These are phyloP conservation scores for Penaeus japonicus DNA, from an alignment of 1,140 invertebrate genomes.

Conservation along the genomic window DNA sequence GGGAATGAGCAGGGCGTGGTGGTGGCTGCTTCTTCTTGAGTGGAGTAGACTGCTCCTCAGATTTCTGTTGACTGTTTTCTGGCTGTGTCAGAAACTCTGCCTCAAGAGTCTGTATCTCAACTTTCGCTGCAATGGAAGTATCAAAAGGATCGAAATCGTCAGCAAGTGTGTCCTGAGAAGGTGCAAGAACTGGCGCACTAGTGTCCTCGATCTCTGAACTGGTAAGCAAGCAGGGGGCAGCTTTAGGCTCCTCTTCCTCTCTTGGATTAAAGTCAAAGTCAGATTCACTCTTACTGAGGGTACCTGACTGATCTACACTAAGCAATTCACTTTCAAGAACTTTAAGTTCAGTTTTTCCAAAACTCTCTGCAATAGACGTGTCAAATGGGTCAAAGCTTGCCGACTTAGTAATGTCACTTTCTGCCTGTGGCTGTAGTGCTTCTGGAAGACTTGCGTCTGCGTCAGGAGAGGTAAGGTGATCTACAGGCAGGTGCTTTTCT, in stretches of 20 bases:
- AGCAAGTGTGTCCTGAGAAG: conserved; percentile 46
- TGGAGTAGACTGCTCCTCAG: neutral
- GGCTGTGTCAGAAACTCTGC: conserved; percentile 50
- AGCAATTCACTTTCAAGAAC: conserved; percentile 59
- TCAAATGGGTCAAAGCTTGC: conserved; percentile 60
- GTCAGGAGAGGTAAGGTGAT: conserved; percentile 53
- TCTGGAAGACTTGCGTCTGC: conserved; percentile 53
- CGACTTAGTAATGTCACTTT: conserved; percentile 38
- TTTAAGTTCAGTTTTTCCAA: conserved; percentile 55
- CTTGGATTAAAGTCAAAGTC: conserved; percentile 76
- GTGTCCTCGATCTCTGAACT: conserved; percentile 41
- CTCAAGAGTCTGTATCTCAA: conserved; percentile 55
- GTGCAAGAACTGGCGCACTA: conserved; percentile 41
- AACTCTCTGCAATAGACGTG: conserved; percentile 58
- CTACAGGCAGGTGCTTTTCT: conserved; percentile 43
- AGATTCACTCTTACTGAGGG: conserved; percentile 61
- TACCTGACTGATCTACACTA: neutral
- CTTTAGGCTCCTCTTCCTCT: conserved; percentile 69
- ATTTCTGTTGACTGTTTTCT: neutral
- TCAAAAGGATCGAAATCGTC: conserved; percentile 62
- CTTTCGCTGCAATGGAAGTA: conserved; percentile 61
- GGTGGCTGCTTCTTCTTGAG: conserved; percentile 8
- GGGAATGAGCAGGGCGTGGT: conserved; percentile 34
- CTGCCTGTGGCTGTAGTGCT: conserved; percentile 46
- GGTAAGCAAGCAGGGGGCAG: conserved; percentile 42